Evolutionary conservation across 2,113 vertebrate species (phyloP), one percentile per base, ranked within the genome.

Genomic region (Cranoglanis bouderius): DNA sequence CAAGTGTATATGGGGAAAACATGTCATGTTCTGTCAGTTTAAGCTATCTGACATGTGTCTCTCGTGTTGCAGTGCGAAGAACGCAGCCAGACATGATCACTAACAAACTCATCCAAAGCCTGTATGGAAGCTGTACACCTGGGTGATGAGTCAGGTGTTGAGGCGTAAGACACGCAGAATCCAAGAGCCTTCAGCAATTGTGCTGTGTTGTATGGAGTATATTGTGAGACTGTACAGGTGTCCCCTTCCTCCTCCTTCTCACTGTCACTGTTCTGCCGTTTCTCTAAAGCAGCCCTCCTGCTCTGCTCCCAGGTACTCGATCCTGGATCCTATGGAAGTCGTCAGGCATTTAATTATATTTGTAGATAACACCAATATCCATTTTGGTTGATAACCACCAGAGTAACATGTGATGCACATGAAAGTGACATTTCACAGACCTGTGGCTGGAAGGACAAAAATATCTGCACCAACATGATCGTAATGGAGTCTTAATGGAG

Each of bases 261-360:
- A 18, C 43, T 77, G 49, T 82, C 65, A 72, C 61, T 4, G 32
- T 14, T 61, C 61, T 57, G 82, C 26, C 29, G 26, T 51, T 8
- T 63, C 46, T 88, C 84, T 14, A 2, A 19, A 61, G 49, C 19
- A 40, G 29, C 65, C 38, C 84, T 80, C 9, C 1, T 75, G 2
- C 40, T 65, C 8, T 32, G 43, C 46, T 82, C 32, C 82, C 18
- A 3, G 10, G 29, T n/a, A 4, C 72, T 13, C 40, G 2, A 5
- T 43, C 89, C 65, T 82, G 46, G 72, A 82, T 74, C 21, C 38
- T 32, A 84, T 82, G 72, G 89, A 85, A 91, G 91, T 92, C 90
- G 70, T 92, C 89, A 88, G 88, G 32, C 84, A n/a, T 91, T 90
- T 92, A 88, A 93, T 92, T 92, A 88, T 93, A 92, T 93, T 90